phyloP scores from a whole-genome alignment of 2,888 invertebrate species.

The Sclerodermus sp. region DNA sequence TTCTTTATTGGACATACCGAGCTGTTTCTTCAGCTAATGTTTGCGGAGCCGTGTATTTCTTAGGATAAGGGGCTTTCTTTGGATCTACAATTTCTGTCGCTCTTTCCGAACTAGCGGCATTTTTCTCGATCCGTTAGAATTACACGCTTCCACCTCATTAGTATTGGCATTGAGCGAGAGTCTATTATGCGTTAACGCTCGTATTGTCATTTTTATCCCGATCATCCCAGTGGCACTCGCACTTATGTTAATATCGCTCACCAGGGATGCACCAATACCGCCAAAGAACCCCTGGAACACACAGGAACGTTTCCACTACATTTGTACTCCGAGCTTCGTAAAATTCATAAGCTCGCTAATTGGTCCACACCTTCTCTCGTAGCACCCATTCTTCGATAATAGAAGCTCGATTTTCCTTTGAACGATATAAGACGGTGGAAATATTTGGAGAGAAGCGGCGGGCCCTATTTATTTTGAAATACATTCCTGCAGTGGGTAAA shows the following conservation, averaged over 20 bases:
- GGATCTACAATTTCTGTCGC: slow-evolving; percentile 13
- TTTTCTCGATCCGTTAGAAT: slow-evolving; percentile 61
- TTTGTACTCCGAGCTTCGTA: neutral
- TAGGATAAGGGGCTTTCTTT: neutral
- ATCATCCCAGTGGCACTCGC: slow-evolving; percentile 42
- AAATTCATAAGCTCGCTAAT: no score
- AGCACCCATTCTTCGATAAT: no score
- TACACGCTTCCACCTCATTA: slow-evolving; percentile 59
- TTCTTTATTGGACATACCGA: no score
- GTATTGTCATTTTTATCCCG: slow-evolving; percentile 50
- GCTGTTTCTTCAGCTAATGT: no score
- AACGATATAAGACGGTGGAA: no score
- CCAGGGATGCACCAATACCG: slow-evolving; percentile 18
- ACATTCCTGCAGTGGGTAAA: slow-evolving; percentile 11
- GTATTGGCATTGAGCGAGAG: slow-evolving; percentile 43
- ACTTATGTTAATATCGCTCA: slow-evolving; percentile 29
- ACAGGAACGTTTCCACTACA: slow-evolving; percentile 1
- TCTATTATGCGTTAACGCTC: slow-evolving; percentile 48
- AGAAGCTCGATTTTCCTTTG: no score
- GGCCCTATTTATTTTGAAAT: no score
- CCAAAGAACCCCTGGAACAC: neutral
- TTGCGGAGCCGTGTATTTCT: no score
- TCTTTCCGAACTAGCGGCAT: slow-evolving; percentile 23
- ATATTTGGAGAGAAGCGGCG: no score
- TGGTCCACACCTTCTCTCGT: no score